Base-by-base conservation (phyloP, 2,113 vertebrate genomes). In the Psittacula cyanocephala region DNA sequence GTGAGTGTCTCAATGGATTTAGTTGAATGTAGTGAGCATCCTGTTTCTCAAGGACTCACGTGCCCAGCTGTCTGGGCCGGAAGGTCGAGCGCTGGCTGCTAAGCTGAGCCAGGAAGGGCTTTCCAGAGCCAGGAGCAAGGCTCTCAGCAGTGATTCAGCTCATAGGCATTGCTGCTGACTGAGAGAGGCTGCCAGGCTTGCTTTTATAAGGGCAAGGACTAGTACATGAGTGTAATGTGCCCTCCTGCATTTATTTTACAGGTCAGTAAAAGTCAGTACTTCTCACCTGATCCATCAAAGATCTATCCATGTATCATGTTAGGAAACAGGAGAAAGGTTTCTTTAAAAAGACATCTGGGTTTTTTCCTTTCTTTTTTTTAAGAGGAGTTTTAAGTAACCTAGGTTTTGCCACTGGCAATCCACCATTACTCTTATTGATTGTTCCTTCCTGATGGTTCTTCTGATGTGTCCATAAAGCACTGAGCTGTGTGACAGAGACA, bases 31-130 rank as follows among this genome's bases (percentile, higher is more conserved):
- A 72, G 47, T 27, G 53, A 23, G 4, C 62, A 44, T 95, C 89
- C 55, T 72, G n/a, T 90, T 96, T 94, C 91, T 87, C 81, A 82
- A 39, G 90, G 92, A 41, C 49, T 84, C 78, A 53, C 1, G 0
- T 77, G 76, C 62, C 52, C 64, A n/a, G 77, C 64, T 62, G 57
- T 71, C 41, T 60, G 46, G 31, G 68, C 49, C 95, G 37, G 59
- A 83, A 89, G 57, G 43, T 55, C n/a, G 49, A 52, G 69, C 1
- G 6, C 47, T 95, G 70, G 46, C 64, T 94, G 67, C 49, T 39
- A 17, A 4, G 6, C 44, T 11, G 50, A 83, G 72, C 50, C n/a
- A 81, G 50, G 22, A 77, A 59, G 60, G 37, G 46, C 13, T 88
- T 94, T 69, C 64, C 72, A 31, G 3, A 10, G 31, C 60, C 71